Evolutionary conservation across 92 coral and sea anemone species (phyloP).

Genomic region (Bergia puertoricense): DNA sequence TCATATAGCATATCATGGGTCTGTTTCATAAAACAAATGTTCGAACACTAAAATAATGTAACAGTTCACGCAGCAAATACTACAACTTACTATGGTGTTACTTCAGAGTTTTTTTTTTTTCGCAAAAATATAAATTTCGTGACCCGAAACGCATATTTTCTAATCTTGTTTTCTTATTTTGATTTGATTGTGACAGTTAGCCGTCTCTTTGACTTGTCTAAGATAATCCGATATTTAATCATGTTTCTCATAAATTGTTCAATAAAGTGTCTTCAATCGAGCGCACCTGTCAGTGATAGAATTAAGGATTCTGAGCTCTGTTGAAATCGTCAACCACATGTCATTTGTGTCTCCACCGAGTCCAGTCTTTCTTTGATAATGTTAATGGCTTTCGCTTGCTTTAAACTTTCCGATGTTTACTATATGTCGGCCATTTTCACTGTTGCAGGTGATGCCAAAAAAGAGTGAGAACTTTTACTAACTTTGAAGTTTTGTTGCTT

Average conservation of each 20-base stretch:
- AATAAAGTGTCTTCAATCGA: slow-evolving; percentile 8
- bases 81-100: background rate
- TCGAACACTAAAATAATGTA: background rate
- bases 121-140: background rate
- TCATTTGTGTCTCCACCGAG: slow-evolving; percentile 30
- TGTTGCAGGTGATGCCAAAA: slow-evolving; percentile 22
- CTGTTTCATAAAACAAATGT: background rate
- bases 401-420: slow-evolving; percentile 22
- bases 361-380: slow-evolving; percentile 17
- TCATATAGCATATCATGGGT: background rate
- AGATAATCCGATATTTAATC: slow-evolving; percentile 28
- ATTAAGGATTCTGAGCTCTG: slow-evolving; percentile 4
- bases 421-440: slow-evolving; percentile 5
- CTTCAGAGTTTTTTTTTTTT: no score
- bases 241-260: slow-evolving; percentile 28
- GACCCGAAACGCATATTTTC: background rate
- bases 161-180: background rate
- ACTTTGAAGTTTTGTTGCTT: background rate
- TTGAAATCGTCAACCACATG: slow-evolving; percentile 22
- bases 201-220: slow-evolving; percentile 12
- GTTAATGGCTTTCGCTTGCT: slow-evolving; percentile 17
- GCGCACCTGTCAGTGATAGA: slow-evolving; percentile 35
- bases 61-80: background rate
- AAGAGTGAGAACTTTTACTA: background rate
- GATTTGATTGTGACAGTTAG: background rate